Evolutionary conservation across 2,113 vertebrate genomes (phyloP).

Genomic region (Syngnathus typhle): DNA sequence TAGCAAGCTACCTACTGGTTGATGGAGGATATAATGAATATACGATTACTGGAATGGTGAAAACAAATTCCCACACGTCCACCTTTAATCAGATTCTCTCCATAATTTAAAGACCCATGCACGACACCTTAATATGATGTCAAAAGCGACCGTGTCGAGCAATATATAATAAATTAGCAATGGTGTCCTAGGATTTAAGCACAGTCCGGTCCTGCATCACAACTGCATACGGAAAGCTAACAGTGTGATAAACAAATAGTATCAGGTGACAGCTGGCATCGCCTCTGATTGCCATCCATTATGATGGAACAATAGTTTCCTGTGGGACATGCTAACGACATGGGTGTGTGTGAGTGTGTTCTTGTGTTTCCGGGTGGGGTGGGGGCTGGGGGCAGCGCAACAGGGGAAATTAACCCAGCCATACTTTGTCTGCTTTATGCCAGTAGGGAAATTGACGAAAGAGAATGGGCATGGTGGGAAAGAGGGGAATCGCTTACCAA

Average conservation of each 20-base stretch:
- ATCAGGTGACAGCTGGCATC: constrained; percentile 61
- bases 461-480: constrained; percentile 21
- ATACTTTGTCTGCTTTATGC: constrained; percentile 37
- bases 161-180: background rate
- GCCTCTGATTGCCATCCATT: constrained; percentile 63
- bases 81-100: background rate
- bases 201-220: constrained; percentile 2
- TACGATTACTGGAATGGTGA: background rate
- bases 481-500: constrained; percentile 39
- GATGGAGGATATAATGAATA: background rate
- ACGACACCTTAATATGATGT: background rate
- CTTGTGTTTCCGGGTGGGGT: background rate
- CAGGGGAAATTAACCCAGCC: constrained; percentile 63
- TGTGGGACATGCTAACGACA: constrained; percentile 54
- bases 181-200: background rate
- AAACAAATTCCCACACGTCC: background rate
- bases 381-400: constrained; percentile 3
- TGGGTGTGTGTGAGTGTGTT: constrained; percentile 34
- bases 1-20: background rate
- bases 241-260: constrained; percentile 31
- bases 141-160: background rate
- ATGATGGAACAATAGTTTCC: constrained; percentile 62
- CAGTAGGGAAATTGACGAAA: constrained; percentile 47
- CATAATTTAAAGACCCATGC: background rate
- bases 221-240: constrained; percentile 16